Evolutionary conservation across 2,113 vertebrate genomes (phyloP), one percentile per base, ranked within the genome.

Genomic region (Cephalopterus ornatus): DNA sequence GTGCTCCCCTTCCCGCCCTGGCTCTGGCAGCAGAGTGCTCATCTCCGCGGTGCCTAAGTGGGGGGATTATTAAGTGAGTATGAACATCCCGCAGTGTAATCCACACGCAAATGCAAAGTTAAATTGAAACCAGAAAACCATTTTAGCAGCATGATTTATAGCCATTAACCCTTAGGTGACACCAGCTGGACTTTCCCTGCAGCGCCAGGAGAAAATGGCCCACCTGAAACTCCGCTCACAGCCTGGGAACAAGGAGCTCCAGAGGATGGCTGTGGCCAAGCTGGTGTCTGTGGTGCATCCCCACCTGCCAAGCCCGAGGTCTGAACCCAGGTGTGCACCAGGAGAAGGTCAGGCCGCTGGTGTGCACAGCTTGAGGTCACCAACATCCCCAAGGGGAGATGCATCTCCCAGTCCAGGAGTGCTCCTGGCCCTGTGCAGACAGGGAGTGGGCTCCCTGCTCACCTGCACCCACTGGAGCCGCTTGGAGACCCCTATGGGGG

Each of bases 51-150:
- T 91, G 92, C 77, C 71, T 93, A 74, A 89, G 80, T 95, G 80
- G 84, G 56, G 80, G 95, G 85, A 65, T 89, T 67, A 84, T 93
- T 71, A 93, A 95, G 87, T 78, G 91, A 96, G 50, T 61, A 33
- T 80, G 88, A 85, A 92, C 78, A 92, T 92, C 93, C 56, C 95
- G 78, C 61, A 89, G 83, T 86, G 74, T 68, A 86, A 83, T 96
- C 92, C 83, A 94, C 92, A 97, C 32, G 59, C 91, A 97, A 93
- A 96, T 67, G 81, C 44, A 50, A 23, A 50, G 83, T 79, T 95
- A 94, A 90, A 89, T 85, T 86, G 86, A 95, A 97, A 97, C 83
- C 97, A 92, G 97, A 94, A 95, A 91, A 81, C 89, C 22, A 33
- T 68, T 56, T 58, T 32, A 81, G 85, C 17, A 27, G 59, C 46